Conservation (phyloP, 2,888 invertebrate genomes). For the Spatulosminthurus flaviceps region DNA sequence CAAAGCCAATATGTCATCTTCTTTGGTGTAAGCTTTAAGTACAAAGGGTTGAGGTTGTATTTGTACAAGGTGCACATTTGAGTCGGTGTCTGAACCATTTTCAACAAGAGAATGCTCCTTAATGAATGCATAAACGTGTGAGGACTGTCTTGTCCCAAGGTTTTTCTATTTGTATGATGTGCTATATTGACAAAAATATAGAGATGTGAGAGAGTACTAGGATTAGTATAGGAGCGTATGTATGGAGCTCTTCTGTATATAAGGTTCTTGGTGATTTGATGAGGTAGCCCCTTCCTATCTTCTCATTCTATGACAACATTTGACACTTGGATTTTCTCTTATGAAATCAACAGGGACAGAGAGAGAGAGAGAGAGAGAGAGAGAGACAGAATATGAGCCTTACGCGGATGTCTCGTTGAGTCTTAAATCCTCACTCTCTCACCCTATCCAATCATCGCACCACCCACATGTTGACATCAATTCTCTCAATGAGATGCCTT, state of each 20-base stretch:
- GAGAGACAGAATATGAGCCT: background rate
- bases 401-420: background rate
- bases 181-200: no score
- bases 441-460: constrained; percentile 26
- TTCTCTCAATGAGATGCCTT: constrained; percentile 45
- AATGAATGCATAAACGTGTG: no score
- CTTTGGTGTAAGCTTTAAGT: no score
- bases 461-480: constrained; percentile 42
- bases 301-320: constrained; percentile 21
- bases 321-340: constrained; percentile 27
- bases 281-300: background rate
- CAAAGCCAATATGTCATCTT: no score
- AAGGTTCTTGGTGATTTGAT: constrained; percentile 1
- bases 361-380: constrained; percentile 3
- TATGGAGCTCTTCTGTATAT: background rate
- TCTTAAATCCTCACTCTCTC: constrained; percentile 31
- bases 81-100: no score
- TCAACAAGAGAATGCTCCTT: no score
- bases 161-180: no score
- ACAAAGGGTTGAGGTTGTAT: no score
- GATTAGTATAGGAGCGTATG: no score
- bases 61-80: no score
- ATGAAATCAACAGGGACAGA: constrained; percentile 5
- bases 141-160: no score
- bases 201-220: no score